These are phyloP conservation scores for Eutolmus rufibarbis DNA, from an alignment of 2,888 invertebrate genomes.

Conservation along the genomic window DNA sequence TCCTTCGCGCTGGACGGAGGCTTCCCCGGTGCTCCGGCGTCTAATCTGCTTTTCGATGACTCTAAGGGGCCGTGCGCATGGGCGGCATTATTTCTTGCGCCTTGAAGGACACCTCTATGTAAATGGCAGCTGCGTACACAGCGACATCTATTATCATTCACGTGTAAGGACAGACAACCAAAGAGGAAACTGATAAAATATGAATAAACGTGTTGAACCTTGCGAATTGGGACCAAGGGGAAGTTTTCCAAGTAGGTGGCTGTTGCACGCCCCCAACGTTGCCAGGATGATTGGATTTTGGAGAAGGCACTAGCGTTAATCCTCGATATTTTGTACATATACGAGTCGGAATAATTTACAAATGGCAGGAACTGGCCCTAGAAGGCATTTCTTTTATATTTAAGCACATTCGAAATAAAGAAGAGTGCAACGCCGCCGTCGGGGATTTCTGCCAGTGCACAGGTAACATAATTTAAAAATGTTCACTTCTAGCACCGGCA, in stretches of 20 bases:
- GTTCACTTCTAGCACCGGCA: neutral
- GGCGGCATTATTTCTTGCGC: conserved; percentile 11
- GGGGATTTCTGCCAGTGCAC: neutral
- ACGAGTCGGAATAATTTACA: neutral
- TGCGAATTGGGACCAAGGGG: neutral
- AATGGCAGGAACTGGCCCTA: neutral
- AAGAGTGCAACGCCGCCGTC: neutral
- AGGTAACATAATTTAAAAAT: neutral
- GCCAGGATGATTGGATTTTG: neutral
- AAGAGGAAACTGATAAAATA: conserved; percentile 31
- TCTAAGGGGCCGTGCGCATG: conserved; percentile 6
- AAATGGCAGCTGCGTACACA: neutral
- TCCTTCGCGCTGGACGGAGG: neutral
- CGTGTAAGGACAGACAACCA: neutral
- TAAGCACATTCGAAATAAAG: neutral
- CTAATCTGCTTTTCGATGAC: neutral
- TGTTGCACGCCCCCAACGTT: conserved; percentile 15
- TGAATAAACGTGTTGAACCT: conserved; percentile 39
- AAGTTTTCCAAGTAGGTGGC: neutral
- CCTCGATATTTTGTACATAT: neutral
- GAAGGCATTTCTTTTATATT: neutral
- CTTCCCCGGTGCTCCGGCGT: neutral
- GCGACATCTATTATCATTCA: conserved; percentile 16
- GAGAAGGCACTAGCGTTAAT: neutral
- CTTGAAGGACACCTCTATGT: neutral